Evolutionary conservation across 2,797 vertebrate genomes (phyloP).

Genomic region (Channa striata): DNA sequence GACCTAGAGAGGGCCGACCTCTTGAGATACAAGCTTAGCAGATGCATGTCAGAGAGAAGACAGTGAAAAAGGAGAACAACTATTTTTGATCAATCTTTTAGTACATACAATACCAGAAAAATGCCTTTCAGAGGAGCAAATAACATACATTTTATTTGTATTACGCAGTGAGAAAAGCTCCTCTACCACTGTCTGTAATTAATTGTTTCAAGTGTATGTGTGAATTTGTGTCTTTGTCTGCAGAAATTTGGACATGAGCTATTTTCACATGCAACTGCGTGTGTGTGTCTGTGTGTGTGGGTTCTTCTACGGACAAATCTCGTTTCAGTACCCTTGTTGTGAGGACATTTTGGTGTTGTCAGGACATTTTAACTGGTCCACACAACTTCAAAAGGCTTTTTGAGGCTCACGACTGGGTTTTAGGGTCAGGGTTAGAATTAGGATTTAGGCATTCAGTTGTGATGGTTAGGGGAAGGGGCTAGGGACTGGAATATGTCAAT

Average conservation of each 20-base stretch:
- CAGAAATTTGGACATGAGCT: neutral
- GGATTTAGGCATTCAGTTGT: too few relatives aligned
- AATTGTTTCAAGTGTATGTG: neutral
- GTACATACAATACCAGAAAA: too few relatives aligned
- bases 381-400: too few relatives aligned
- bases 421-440: too few relatives aligned
- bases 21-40: constrained; percentile 6
- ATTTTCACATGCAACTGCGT: neutral
- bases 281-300: constrained; percentile 1
- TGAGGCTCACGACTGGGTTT: too few relatives aligned
- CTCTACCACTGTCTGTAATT: neutral
- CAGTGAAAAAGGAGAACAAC: neutral
- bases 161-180: neutral
- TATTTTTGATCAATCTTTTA: too few relatives aligned
- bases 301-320: too few relatives aligned
- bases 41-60: neutral
- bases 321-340: too few relatives aligned
- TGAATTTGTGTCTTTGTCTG: neutral
- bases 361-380: too few relatives aligned
- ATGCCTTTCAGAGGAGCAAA: neutral
- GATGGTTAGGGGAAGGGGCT: too few relatives aligned
- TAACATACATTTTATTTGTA: neutral
- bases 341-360: too few relatives aligned
- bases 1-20: constrained; percentile 30
- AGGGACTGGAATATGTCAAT: too few relatives aligned